Conservation (phyloP, 2,797 vertebrate species). For the Clarias laeviceps region DNA sequence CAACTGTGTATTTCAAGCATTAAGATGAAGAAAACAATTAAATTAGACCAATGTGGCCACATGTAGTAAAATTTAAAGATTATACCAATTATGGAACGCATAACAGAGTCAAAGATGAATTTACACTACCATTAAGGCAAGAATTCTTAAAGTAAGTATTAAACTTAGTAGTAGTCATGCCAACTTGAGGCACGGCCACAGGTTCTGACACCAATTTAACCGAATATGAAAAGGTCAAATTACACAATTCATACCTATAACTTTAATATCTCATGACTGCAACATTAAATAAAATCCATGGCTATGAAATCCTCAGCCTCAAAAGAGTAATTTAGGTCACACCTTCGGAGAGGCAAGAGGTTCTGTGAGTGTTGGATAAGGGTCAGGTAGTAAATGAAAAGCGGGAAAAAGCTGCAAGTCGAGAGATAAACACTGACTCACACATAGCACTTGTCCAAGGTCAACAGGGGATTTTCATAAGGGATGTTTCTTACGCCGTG, state of each 20-base stretch:
- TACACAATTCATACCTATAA: background rate
- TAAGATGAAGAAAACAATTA: background rate
- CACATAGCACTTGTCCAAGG: conserved; percentile 64
- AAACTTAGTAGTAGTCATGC: too few species aligned
- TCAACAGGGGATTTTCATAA: conserved; percentile 64
- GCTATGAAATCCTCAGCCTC: too few species aligned
- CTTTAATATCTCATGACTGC: background rate
- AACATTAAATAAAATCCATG: background rate
- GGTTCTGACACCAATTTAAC: background rate
- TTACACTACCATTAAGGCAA: background rate
- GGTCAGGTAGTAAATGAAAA: conserved; percentile 64
- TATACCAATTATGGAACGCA: background rate
- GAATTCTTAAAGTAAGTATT: background rate
- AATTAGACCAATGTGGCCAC: background rate
- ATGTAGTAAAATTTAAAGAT: background rate
- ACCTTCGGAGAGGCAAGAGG: conserved; percentile 18
- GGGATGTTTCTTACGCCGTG: conserved; percentile 51
- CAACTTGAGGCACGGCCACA: background rate
- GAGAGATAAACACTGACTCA: conserved; percentile 67
- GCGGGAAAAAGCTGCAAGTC: conserved; percentile 66
- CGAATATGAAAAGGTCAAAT: background rate
- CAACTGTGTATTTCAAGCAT: background rate
- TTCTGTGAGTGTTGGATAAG: conserved; percentile 65
- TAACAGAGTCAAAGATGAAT: background rate
- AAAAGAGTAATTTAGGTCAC: background rate